Conservation (phyloP, 2,797 vertebrate genomes). For the Cheirogaleus major region DNA sequence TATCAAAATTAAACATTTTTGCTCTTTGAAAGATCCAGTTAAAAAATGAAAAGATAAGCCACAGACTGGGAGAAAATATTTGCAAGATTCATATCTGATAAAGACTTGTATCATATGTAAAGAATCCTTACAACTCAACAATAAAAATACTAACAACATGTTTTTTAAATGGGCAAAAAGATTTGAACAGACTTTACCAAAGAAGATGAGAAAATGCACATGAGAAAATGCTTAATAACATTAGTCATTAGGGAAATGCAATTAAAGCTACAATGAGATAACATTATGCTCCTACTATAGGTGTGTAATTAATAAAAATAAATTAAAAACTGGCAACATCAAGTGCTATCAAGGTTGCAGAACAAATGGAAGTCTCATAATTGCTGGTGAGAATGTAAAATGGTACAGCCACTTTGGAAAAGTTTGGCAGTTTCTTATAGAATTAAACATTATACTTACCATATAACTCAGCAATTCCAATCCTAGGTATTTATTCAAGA, state of each 20-base stretch:
- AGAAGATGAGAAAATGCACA: not conserved
- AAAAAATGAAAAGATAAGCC: not conserved
- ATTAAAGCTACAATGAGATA: not conserved
- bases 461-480: not conserved
- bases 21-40: slow-evolving; percentile 1
- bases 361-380: not conserved
- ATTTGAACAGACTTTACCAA: slow-evolving; percentile 14
- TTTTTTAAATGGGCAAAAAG: slow-evolving; percentile 14
- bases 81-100: not conserved
- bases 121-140: not conserved
- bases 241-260: not conserved
- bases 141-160: not conserved
- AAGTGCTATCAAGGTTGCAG: not conserved
- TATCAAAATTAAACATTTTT: not conserved
- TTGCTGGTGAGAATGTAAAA: not conserved
- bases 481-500: not conserved
- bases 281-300: not conserved
- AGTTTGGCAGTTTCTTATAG: not conserved
- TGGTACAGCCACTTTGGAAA: not conserved
- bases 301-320: not conserved
- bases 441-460: not conserved
- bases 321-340: not conserved
- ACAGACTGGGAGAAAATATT: not conserved
- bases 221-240: not conserved
- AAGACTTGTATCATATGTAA: slow-evolving; percentile 19